Evolutionary conservation across 2,113 vertebrate genomes (phyloP), one percentile per base, ranked within the genome.

Genomic region (Dipodomys stephensi): DNA sequence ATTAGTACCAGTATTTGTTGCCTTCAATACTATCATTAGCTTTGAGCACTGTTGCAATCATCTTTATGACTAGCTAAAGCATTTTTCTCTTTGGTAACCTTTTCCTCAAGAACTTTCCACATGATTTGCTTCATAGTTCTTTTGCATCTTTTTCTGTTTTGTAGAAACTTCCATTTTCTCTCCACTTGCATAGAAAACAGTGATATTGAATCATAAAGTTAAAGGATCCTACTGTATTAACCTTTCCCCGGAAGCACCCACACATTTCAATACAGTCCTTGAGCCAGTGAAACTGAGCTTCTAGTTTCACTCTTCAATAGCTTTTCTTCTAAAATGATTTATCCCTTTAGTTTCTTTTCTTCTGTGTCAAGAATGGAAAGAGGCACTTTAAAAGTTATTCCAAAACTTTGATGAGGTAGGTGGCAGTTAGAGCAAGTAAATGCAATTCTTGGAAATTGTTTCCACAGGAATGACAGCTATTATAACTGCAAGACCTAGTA

Each of bases 351-450:
- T 71, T 92, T 92, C 72, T 92, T 71, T 80, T 67, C 85, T 78
- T 82, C 85, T n/a, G 8, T 71, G 44, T n/a, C 71, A 71, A 92
- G 69, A 96, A 88, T 79, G 68, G 53, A 68, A 91, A 76, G 23
- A 67, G 0, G 0, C 20, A 53, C 67, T 72, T 82, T 76, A 28
- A 83, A 90, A 64, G 83, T 92, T 86, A 94, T 85, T 83, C 71
- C 83, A 80, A 92, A 95, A 88, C 44, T 89, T 93, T 88, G 46
- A 90, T 92, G 78, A 90, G 94, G 67, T 86, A 94, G 92, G 79
- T 57, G 39, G 72, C 30, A 16, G 85, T 83, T 65, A 93, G 35
- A 53, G 80, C 64, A 92, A 93, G 39, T 49, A 92, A 90, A 86
- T 81, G 64, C 35, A 80, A 57, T 93, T 93, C 87, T 86, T 95